phyloP scores from a whole-genome alignment of 1,140 invertebrate species.

The Catajapyx aquilonaris region DNA sequence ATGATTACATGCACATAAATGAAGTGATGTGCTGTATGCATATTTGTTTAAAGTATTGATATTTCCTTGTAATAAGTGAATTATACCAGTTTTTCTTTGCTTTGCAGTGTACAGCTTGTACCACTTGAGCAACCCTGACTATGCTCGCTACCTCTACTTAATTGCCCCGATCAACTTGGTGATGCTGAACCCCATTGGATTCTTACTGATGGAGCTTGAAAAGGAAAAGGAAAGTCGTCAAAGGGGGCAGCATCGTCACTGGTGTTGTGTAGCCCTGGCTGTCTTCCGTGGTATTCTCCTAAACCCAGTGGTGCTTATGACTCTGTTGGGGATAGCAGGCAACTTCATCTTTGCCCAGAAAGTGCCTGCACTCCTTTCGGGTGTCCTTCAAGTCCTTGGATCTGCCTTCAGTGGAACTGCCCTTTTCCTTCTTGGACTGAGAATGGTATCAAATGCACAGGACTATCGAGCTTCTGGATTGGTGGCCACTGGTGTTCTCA shows the following conservation, averaged over 20 bases:
- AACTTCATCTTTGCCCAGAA: conserved; percentile 62
- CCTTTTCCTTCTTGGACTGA: conserved; percentile 68
- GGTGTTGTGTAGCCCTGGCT: neutral
- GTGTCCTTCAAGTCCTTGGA: conserved; percentile 57
- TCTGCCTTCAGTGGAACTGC: conserved; percentile 78
- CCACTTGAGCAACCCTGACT: conserved; percentile 56
- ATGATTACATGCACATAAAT: no score
- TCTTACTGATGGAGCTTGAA: conserved; percentile 72
- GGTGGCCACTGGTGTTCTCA: conserved; percentile 62
- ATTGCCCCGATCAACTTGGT: conserved; percentile 84
- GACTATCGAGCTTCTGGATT: conserved; percentile 49
- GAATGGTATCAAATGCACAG: conserved; percentile 80
- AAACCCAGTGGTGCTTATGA: conserved; percentile 88
- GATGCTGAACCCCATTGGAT: conserved; percentile 80
- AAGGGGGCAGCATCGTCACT: neutral
- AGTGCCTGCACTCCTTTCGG: conserved; percentile 48
- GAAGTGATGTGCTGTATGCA: no score
- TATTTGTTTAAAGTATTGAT: no score
- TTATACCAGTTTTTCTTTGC: no score
- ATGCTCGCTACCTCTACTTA: conserved; percentile 74
- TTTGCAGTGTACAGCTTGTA: conserved; percentile 33
- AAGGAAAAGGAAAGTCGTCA: conserved; percentile 28
- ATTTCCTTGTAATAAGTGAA: no score
- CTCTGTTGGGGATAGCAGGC: conserved; percentile 65
- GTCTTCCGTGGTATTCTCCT: conserved; percentile 43